A percentile compares a stretch with the other conserved stretches of the same genome.
phyloP scores from a whole-genome alignment of 2,113 vertebrate genomes.

The Crotalus helleri region DNA sequence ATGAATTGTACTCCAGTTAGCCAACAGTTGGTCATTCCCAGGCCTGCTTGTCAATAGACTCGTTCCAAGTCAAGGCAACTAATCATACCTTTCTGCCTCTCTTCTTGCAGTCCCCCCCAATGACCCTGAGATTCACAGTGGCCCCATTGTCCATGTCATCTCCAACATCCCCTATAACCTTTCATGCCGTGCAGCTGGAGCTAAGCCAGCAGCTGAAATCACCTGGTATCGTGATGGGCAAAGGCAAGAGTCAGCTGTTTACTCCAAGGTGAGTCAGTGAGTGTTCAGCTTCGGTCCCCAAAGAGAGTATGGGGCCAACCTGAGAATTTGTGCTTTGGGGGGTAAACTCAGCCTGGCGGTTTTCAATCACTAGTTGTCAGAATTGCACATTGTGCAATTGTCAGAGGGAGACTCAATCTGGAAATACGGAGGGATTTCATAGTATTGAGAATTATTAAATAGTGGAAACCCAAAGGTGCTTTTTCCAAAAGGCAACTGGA shows the following conservation, averaged over 20 bases:
- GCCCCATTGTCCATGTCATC: constrained; percentile 81
- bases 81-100: neutral
- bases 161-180: constrained; percentile 81
- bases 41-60: too few relatives aligned
- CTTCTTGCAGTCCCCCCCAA: constrained; percentile 78
- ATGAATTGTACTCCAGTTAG: neutral
- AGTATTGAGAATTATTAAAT: neutral
- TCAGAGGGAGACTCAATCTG: neutral
- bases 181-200: constrained; percentile 80
- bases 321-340: neutral
- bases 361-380: neutral
- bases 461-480: neutral
- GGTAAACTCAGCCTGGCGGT: neutral
- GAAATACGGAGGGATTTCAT: neutral
- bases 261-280: constrained; percentile 75
- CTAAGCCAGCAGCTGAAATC: constrained; percentile 84
- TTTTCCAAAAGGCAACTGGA: neutral
- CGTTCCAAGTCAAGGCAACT: neutral
- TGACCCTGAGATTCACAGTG: constrained; percentile 80
- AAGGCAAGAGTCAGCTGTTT: constrained; percentile 75
- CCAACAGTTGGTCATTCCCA: neutral
- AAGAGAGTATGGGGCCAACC: accelerated
- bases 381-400: neutral
- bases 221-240: constrained; percentile 87
- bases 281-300: too few relatives aligned